These are phyloP conservation scores for Pseudorectes ferrugineus DNA, from an alignment of 2,113 vertebrate species.

Conservation along the genomic window DNA sequence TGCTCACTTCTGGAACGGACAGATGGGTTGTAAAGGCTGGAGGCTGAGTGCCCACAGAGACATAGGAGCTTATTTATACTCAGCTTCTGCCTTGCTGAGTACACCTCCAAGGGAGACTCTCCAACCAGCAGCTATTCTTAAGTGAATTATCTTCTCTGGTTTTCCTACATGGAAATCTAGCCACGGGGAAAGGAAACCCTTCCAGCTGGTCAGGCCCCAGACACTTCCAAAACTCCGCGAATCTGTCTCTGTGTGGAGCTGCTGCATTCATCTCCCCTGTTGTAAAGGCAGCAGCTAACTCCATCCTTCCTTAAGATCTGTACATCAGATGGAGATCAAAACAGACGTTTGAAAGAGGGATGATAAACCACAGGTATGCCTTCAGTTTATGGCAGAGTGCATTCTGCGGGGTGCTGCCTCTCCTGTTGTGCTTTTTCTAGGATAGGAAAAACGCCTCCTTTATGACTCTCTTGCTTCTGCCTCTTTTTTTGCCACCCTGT, in stretches of 20 bases:
- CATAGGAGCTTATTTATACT: background rate
- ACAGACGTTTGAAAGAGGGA: background rate
- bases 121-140: background rate
- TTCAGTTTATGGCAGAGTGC: background rate
- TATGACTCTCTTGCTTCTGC: background rate
- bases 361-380: background rate
- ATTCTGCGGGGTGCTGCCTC: background rate
- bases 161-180: background rate
- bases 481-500: background rate
- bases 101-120: background rate
- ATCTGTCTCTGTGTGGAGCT: background rate
- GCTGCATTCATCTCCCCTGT: background rate
- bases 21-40: background rate
- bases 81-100: background rate
- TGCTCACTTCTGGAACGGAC: background rate
- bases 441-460: background rate
- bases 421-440: background rate
- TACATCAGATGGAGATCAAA: background rate
- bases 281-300: background rate
- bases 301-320: background rate
- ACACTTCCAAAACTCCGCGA: background rate
- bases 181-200: background rate
- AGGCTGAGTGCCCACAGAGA: background rate
- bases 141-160: background rate
- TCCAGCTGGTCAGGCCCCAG: background rate